Evolutionary conservation across 1,140 invertebrate genomes (phyloP), one percentile per base, ranked within the genome.

Genomic region (Ericerus pela): DNA sequence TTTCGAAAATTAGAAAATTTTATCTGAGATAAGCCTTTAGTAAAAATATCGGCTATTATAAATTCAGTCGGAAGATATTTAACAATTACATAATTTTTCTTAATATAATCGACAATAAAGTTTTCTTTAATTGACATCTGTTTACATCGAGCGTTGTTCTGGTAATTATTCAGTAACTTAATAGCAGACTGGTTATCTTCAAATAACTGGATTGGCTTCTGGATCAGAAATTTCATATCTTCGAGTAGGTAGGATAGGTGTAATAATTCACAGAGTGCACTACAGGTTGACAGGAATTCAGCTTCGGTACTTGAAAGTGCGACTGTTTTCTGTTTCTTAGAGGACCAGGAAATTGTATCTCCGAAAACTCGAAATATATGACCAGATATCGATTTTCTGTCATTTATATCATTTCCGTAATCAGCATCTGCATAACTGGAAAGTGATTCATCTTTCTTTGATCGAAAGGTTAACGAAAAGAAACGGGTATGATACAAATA

Each of bases 381-480:
- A n/a, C 66, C 64, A 24, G 59, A 57, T 20, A 53, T 62, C 11
- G 65, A 67, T 61, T 63, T 64, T 38, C 66, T 55, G 33, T 66
- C 63, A 28, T 62, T 58, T 53, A 54, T 20, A 58, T 69, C 54
- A 26, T 53, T 65, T 38, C 62, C 68, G 64, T 65, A 70, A 36
- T 59, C 58, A 1, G 72, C 64, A 59, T 72, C 71, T 18, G 63
- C 11, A 24, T 20, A 51, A 27, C 47, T 22, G 12, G 2, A 26
- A 22, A 51, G 27, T 22, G 11, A 22, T 22, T 24, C 47, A 20
- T 22, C n/a, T n/a, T 22, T 16, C n/a, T n/a, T 43, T 33, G 10
- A 33, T n/a, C n/a, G 31, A n/a, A n/a, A n/a, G n/a, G n/a, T n/a
- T n/a, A n/a, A n/a, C n/a, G n/a, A n/a, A n/a, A n/a, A n/a, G n/a